Base-by-base conservation (phyloP, 2,113 vertebrate genomes). In the Seriola aureovittata region DNA sequence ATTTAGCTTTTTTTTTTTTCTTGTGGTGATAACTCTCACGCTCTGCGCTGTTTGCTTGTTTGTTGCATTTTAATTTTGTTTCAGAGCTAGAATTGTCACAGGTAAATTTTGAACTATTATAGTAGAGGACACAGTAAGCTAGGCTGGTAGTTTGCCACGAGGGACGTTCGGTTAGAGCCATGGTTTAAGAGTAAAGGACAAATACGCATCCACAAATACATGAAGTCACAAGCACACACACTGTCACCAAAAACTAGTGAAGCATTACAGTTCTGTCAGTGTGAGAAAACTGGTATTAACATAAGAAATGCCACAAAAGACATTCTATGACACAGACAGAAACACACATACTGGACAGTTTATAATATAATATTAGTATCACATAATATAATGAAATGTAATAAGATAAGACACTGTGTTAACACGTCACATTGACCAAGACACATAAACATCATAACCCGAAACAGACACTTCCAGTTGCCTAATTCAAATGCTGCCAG, bases 271-370 rank as follows among this genome's bases (percentile, higher is more conserved):
- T 42, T 42, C 40, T 42, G 7, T 42, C 40, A 11, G 7, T 9
- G 71, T 64, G 17, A 65, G 60, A 64, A 84, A 32, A 64, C 25
- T 54, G 10, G 32, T 77, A 65, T 25, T 84, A 57, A 62, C n/a
- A 71, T 16, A 60, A 60, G 38, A 59, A 74, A 74, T 9, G 29
- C 29, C 29, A 29, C 29, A 29, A 29, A 29, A 58, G 36, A 65
- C 29, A 69, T 55, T 60, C 7, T 21, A 44, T 32, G 36, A 63
- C 32, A 50, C 38, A 62, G 54, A 73, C 44, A 75, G 59, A 76
- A 4, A 65, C 16, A 64, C 16, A 70, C 19, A 60, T 1, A 55
- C 8, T 38, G 17, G 10, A 29, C 6, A 69, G 16, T 12, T 57
- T 32, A 29, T 8, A 64, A 17, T 46, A 4, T 14, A n/a, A 65